phyloP scores from a whole-genome alignment of 2,797 vertebrate genomes.

The Centroberyx gerrardi region DNA sequence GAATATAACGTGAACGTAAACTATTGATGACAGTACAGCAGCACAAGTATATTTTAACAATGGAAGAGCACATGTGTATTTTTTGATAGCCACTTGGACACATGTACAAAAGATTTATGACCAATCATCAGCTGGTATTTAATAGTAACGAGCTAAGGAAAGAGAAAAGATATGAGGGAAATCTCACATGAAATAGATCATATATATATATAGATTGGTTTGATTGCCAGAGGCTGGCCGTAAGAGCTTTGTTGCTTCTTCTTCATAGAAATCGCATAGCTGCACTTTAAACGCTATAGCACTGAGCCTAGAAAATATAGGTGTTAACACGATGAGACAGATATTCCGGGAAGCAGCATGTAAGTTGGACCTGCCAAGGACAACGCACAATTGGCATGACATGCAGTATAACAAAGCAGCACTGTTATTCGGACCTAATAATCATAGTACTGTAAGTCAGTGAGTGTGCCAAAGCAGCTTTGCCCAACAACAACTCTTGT shows the following conservation, averaged over 20 bases:
- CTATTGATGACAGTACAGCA: conserved; percentile 31
- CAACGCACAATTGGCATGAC: conserved; percentile 13
- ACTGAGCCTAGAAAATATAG: conserved; percentile 6
- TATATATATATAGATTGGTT: not conserved
- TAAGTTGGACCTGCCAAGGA: conserved; percentile 20
- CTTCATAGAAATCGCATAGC: conserved; percentile 5
- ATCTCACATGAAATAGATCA: not conserved
- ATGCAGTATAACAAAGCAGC: conserved; percentile 21
- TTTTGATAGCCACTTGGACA: conserved; percentile 31
- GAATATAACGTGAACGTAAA: conserved; percentile 10
- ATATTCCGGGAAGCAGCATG: not conserved
- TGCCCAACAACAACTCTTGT: conserved; percentile 38
- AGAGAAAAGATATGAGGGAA: not conserved
- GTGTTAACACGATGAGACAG: not conserved
- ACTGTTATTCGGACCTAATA: conserved; percentile 43
- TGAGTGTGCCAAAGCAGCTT: conserved; percentile 71
- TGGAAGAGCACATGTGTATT: conserved; percentile 52
- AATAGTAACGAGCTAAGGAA: not conserved
- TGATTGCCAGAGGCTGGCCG: not conserved
- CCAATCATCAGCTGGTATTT: conserved; percentile 37
- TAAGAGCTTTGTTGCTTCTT: conserved; percentile 18
- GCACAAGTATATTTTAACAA: conserved; percentile 57
- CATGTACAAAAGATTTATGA: conserved; percentile 24
- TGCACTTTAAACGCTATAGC: conserved; percentile 47
- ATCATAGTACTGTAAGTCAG: conserved; percentile 50